Percentiles rank a stretch among this genome's conserved stretches.
Evolutionary conservation across 2,888 invertebrate species (phyloP).

Genomic region (Heliconius sara): DNA sequence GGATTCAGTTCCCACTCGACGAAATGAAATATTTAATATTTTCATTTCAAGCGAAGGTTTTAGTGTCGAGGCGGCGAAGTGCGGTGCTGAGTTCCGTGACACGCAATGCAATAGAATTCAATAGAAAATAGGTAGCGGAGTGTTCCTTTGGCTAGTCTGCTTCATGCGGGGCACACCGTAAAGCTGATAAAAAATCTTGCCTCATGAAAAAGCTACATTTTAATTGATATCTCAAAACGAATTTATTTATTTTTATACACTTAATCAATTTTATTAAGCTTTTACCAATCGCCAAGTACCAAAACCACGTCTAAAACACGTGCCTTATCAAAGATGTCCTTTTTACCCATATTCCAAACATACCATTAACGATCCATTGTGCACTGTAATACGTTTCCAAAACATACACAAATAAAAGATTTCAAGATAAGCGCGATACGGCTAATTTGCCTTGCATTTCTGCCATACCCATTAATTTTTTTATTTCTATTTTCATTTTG

Average conservation of each 20-base stretch:
- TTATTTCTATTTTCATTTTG: neutral
- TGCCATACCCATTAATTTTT: constrained; percentile 22
- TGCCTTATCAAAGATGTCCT: constrained; percentile 68
- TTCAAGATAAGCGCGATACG: constrained; percentile 58
- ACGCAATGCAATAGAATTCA: no score
- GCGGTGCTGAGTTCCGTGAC: no score
- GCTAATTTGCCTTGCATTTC: constrained; percentile 36
- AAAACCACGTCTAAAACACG: constrained; percentile 57
- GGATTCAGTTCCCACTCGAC: no score
- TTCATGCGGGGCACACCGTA: no score
- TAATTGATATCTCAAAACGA: no score
- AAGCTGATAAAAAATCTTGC: no score
- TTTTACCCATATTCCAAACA: constrained; percentile 79
- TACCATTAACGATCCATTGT: constrained; percentile 73
- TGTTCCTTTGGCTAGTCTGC: no score
- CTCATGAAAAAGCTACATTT: no score
- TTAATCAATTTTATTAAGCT: neutral
- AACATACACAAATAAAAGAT: constrained; percentile 54
- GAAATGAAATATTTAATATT: no score
- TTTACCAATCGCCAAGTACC: neutral
- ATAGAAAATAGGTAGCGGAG: no score
- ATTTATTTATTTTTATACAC: neutral
- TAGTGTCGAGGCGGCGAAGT: no score
- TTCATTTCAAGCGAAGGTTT: no score
- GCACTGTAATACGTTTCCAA: constrained; percentile 57